Conservation (phyloP, 2,113 vertebrate species). For the Dicentrarchus labrax region DNA sequence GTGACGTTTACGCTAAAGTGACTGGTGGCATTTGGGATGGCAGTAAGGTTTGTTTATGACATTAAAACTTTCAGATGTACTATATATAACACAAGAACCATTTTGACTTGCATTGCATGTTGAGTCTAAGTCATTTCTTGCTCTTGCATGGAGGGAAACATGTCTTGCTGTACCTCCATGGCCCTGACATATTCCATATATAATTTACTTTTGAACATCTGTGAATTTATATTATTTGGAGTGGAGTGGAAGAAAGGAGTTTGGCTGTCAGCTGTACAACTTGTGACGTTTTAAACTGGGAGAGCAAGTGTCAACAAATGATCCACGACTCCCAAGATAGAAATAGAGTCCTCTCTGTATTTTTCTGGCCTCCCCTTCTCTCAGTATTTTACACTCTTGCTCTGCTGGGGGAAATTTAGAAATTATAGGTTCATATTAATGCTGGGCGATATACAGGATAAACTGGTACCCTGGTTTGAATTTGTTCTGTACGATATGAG, state of each 20-base stretch:
- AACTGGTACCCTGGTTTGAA: not conserved
- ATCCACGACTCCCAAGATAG: not conserved
- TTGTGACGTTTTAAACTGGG: not conserved
- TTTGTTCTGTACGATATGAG: not conserved
- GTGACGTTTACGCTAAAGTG: too few species aligned
- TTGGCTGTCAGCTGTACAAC: not conserved
- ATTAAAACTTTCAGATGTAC: not conserved
- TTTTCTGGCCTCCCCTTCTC: not conserved
- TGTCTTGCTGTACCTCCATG: not conserved
- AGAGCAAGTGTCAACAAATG: conserved; percentile 5
- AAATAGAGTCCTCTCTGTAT: not conserved
- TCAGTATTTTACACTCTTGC: not conserved
- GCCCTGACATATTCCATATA: not conserved
- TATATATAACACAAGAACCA: not conserved
- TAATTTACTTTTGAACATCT: not conserved
- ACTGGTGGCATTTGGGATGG: not conserved
- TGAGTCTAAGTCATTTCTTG: not conserved
- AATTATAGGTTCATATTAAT: not conserved
- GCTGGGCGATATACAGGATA: too few species aligned
- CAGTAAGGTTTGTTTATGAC: not conserved
- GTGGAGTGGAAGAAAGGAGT: not conserved
- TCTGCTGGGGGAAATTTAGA: not conserved
- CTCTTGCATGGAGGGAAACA: not conserved
- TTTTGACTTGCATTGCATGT: not conserved
- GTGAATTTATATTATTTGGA: not conserved